Evolutionary conservation across 2,888 invertebrate genomes (phyloP), one percentile per base, ranked within the genome.

Genomic region (Cosmia trapezina): DNA sequence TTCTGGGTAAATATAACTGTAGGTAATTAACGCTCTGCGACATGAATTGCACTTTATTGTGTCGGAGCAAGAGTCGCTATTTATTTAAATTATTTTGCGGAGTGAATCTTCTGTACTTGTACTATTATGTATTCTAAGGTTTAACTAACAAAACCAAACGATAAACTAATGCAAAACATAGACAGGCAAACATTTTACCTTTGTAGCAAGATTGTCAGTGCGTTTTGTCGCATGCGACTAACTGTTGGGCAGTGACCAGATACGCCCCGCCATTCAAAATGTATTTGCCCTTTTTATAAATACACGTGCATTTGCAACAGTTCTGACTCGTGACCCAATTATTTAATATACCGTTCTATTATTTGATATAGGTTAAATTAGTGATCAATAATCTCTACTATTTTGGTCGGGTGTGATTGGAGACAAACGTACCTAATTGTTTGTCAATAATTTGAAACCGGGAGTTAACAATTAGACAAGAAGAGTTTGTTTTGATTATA

Each of bases 211-310:
- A 86, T 81, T 86, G 80, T 84, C 84, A 77, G 80, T 76, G 71
- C 78, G 81, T 86, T 83, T 83, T 82, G 80, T 92, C 83, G 88
- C 89, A 88, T 89, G 89, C 83, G 68, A 70, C 79, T 91, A 90
- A 91, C 90, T 91, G 88, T 84, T 56, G 81, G 73, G 67, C 79
- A 37, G 71, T 65, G 78, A 76, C 76, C 76, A 70, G 56, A 71
- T 43, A 70, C 73, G 75, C 82, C 83, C 85, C 71, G 77, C 84
- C 78, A 85, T 86, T 87, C 82, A 86, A 86, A 86, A 87, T 87
- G 80, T 86, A 90, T 88, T 2, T 2, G 69, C 83, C 80, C 87
- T 85, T 86, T 83, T 77, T 75, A 54, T 57, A 68, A 51, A 54
- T 63, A 70, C 47, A 59, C 62, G 47, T 76, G 64, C n/a, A n/a